Evolutionary conservation across 2,888 invertebrate species (phyloP).

Genomic region (Eurois occulta): DNA sequence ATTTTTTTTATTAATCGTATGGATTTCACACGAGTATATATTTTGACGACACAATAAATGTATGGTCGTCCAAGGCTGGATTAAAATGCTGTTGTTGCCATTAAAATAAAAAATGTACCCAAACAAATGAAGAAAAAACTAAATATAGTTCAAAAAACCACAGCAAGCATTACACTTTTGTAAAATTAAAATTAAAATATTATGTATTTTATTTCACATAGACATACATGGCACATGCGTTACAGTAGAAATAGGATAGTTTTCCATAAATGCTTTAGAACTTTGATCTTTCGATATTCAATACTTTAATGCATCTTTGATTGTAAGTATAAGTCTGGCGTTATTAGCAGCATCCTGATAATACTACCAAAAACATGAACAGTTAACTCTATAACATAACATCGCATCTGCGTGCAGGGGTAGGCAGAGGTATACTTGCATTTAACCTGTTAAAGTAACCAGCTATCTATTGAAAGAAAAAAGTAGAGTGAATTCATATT

Average conservation of each 20-base stretch:
- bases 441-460: background rate
- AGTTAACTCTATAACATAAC: too few species aligned
- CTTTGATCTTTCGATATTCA: background rate
- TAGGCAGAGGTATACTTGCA: background rate
- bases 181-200: too few species aligned
- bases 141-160: background rate
- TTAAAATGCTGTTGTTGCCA: background rate
- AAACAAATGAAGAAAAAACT: background rate
- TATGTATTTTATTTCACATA: too few species aligned
- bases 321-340: background rate
- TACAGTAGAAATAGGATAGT: background rate
- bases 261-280: background rate
- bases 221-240: background rate
- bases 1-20: background rate
- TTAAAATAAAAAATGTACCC: background rate
- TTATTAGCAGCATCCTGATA: too few species aligned
- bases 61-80: background rate
- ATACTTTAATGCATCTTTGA: background rate
- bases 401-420: too few species aligned
- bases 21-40: background rate
- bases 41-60: background rate
- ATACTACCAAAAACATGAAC: too few species aligned
- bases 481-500: background rate
- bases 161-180: too few species aligned
- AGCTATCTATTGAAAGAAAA: background rate